Evolutionary conservation across 2,113 vertebrate genomes (phyloP), one percentile per base, ranked within the genome.

Genomic region (Callospermophilus lateralis): DNA sequence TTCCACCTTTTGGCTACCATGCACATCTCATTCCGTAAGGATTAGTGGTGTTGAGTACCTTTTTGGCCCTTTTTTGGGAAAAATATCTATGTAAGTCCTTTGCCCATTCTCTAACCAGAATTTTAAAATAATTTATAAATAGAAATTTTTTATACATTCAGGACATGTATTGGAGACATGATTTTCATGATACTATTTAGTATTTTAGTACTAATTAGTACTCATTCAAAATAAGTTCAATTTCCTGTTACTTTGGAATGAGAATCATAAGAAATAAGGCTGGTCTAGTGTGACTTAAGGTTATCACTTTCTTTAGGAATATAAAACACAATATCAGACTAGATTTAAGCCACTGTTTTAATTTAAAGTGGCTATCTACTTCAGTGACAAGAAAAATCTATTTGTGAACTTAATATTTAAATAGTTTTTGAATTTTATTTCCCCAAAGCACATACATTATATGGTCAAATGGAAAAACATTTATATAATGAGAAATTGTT

Each of bases 11-110:
- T 91, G 32, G 12, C 28, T 93, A 7, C 45, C 55, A 6, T 88
- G 70, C 70, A 74, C 77, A 84, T 92, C 70, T 95, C n/a, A 65
- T 94, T 86, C 93, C 58, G n/a, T 93, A 53, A 72, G 45, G 3
- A 51, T 88, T 16, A 53, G 45, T 88, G 53, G 72, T 45, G 30
- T 48, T 81, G 37, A 83, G 3, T 45, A 77, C 78, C 42, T 90
- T 85, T 42, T 42, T 42, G 39, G 39, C 39, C 39, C 39, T 4
- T 39, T 39, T 39, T 39, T 39, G 4, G 4, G 39, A 39, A 39
- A 39, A 39, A 76, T 90, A 9, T 85, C 48, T 72, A 58, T 15
- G 51, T 53, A 53, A 78, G 42, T 92, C n/a, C 17, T 53, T 53
- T 53, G 15, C 15, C 51, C 51, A 53, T 53, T 53, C 15, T 53